phyloP scores from a whole-genome alignment of 2,113 vertebrate species.

The Oreochromis tanganicae region DNA sequence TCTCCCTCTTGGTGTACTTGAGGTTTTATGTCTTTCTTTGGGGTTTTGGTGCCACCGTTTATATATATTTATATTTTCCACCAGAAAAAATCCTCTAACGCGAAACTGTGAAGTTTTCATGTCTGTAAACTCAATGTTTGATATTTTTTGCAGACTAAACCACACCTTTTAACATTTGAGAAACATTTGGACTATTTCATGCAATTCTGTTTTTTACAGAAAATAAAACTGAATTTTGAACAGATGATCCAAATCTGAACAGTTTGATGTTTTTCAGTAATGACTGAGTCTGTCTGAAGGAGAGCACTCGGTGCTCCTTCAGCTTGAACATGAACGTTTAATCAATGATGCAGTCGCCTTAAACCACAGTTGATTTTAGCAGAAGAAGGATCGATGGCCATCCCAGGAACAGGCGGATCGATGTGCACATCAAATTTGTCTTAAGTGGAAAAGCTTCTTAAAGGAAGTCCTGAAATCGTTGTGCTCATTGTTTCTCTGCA shows the following conservation, averaged over 20 bases:
- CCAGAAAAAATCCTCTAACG: no score
- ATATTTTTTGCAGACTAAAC: no score
- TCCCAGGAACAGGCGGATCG: not conserved
- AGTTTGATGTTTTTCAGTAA: not conserved
- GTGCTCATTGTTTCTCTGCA: not conserved
- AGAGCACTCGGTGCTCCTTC: not conserved
- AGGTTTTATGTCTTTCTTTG: no score
- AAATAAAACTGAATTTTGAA: not conserved
- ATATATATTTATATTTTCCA: no score
- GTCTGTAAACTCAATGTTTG: no score
- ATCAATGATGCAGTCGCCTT: not conserved
- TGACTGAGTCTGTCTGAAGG: not conserved
- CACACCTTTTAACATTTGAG: no score
- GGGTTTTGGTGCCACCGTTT: no score
- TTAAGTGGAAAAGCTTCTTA: not conserved
- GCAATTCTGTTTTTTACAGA: not conserved
- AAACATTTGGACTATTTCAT: not conserved
- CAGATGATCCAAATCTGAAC: not conserved
- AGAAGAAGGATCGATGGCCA: not conserved
- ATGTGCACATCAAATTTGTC: not conserved
- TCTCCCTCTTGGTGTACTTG: no score
- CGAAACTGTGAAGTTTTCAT: not conserved
- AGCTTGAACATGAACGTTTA: not conserved
- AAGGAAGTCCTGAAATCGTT: not conserved
- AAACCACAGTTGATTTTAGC: not conserved